These are phyloP conservation scores for Ericerus pela DNA, from an alignment of 1,140 invertebrate genomes.

Conservation along the genomic window DNA sequence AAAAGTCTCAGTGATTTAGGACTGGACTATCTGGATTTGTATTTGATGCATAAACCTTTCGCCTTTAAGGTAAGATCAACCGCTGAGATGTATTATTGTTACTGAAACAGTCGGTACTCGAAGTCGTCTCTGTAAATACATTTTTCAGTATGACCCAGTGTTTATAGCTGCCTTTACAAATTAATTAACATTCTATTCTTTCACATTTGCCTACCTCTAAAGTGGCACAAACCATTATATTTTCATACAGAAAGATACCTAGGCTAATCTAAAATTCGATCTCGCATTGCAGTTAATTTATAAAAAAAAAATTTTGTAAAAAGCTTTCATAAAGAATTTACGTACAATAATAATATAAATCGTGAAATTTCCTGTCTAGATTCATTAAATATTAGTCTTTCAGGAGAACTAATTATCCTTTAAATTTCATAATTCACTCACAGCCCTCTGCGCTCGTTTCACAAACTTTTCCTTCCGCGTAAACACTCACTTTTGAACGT, in stretches of 20 bases:
- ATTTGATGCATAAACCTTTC: constrained; percentile 65
- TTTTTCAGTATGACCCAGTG: not conserved
- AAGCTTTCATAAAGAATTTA: too few relatives aligned
- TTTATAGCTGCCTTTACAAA: too few relatives aligned
- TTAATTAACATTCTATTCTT: not conserved
- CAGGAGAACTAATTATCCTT: too few relatives aligned
- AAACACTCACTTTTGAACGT: too few relatives aligned
- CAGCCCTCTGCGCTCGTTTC: too few relatives aligned
- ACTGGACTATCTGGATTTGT: constrained; percentile 59
- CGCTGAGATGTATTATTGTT: not conserved
- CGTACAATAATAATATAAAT: too few relatives aligned
- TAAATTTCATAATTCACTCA: constrained; percentile 7
- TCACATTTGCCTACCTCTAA: not conserved
- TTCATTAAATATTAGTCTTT: too few relatives aligned
- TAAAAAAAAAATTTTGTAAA: too few relatives aligned
- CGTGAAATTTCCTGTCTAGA: too few relatives aligned
- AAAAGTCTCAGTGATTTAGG: constrained; percentile 45
- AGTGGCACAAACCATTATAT: not conserved
- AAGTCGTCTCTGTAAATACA: not conserved
- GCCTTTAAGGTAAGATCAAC: constrained; percentile 33
- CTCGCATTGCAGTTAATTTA: too few relatives aligned
- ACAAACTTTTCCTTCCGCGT: too few relatives aligned
- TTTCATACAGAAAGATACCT: not conserved
- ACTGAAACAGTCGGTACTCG: too few relatives aligned
- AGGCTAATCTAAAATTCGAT: not conserved